phyloP scores from a whole-genome alignment of 2,113 vertebrate genomes.

The Pholis gunnellus region DNA sequence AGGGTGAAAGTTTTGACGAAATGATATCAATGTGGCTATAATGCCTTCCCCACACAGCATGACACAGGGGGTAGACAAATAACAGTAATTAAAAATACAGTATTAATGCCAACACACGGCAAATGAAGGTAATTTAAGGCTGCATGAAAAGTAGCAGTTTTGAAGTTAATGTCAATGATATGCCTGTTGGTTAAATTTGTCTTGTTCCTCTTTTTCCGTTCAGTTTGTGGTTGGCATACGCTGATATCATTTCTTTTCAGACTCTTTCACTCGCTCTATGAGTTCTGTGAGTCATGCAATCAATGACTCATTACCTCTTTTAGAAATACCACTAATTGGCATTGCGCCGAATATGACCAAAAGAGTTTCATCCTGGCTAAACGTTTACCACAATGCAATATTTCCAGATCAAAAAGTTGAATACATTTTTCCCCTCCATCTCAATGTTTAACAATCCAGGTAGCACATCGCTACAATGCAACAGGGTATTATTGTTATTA shows the following conservation, averaged over 20 bases:
- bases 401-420: background rate
- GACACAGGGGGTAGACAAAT: background rate
- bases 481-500: too few species aligned
- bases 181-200: background rate
- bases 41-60: slow-evolving; percentile 28
- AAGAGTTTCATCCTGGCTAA: background rate
- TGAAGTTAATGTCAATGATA: background rate
- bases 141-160: background rate
- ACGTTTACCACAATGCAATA: background rate
- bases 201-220: background rate
- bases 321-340: background rate
- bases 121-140: background rate
- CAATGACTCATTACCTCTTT: background rate
- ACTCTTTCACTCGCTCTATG: background rate
- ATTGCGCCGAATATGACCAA: background rate
- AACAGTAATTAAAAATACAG: background rate
- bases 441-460: background rate
- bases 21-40: slow-evolving; percentile 54
- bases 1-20: slow-evolving; percentile 58
- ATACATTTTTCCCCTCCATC: background rate
- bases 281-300: background rate
- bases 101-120: background rate
- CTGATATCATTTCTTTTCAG: background rate
- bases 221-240: background rate
- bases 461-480: background rate